Percentiles rank a stretch among this genome's conserved stretches.
These are phyloP conservation scores for Nothobranchius furzeri DNA, from an alignment of 2,113 vertebrate species.

Conservation along the genomic window DNA sequence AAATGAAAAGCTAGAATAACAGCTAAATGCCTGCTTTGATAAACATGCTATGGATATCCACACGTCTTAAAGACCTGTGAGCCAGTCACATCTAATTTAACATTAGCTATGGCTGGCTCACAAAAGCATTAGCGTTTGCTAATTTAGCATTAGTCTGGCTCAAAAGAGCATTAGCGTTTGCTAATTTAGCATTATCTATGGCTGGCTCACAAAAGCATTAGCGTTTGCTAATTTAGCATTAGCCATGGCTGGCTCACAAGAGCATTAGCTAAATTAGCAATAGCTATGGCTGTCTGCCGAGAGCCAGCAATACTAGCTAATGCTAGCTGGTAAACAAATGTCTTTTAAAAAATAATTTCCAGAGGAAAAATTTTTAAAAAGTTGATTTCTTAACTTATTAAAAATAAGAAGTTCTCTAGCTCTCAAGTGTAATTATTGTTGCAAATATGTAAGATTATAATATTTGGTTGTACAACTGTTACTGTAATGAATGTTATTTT, in stretches of 20 bases:
- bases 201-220: no score
- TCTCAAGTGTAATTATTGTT: conserved; percentile 78
- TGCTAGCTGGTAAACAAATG: conserved; percentile 64
- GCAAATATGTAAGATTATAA: conserved; percentile 61
- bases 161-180: conserved; percentile 21
- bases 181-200: conserved; percentile 22
- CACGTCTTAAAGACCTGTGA: conserved; percentile 61
- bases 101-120: no score
- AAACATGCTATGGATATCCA: conserved; percentile 57
- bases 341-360: conserved; percentile 53
- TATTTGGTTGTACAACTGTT: conserved; percentile 77
- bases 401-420: conserved; percentile 50
- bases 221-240: conserved; percentile 44
- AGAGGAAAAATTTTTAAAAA: conserved; percentile 38
- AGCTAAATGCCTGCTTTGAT: conserved; percentile 60
- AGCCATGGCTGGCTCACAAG: no score
- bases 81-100: conserved; percentile 57
- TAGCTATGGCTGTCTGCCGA: no score
- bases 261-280: conserved; percentile 26
- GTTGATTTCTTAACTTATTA: conserved; percentile 83
- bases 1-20: conserved; percentile 49
- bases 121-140: no score
- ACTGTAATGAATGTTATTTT: conserved; percentile 81
- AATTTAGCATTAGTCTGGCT: no score
- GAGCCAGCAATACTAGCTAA: conserved; percentile 17